Base-by-base conservation (phyloP, 2,888 invertebrate species). In the Ennomos erosarius region DNA sequence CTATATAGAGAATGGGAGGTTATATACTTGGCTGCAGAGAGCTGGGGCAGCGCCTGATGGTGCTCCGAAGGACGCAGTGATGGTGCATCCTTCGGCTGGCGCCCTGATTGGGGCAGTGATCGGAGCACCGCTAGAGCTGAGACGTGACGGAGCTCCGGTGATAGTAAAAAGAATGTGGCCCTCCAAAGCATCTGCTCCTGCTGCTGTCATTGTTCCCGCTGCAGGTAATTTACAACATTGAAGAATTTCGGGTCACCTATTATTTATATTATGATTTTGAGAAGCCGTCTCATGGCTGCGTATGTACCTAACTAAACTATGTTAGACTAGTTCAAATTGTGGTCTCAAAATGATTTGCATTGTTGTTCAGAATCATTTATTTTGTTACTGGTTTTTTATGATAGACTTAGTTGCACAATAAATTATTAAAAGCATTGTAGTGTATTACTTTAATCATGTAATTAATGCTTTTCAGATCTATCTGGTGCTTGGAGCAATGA, bases 131-230 rank as follows among this genome's bases (percentile, higher is more conserved):
- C 61, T 92, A 6, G 77, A 84, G 51, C 68, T 92, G 34, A 74
- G 65, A n/a, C 77, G 88, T 38, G 81, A 86, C 1, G 88, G 86
- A 2, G 87, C 87, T n/a, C 85, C 85, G 4, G 71, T 77, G 6
- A 75, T 92, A 56, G 82, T 88, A 1, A 90, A 85, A 60, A 80
- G 90, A 4, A 88, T 92, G 88, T 92, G 91, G 92, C 91, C 91
- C 0, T 90, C 90, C 0, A 90, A 88, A 63, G 79, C 84, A 0
- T 87, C 90, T 0, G 85, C 92, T 0, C 89, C 90, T 0, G 87
- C 89, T 44, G 90, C 92, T 65, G 81, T 92, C 11, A 85, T 90
- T 62, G 58, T 92, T 53, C 88, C 90, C 8, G 90, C 88, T 61
- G 83, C 88, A 71, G 90, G 92, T 91, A 71, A 69, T 59, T 40